A percentile compares a stretch with the other conserved stretches of the same genome.
phyloP scores from a whole-genome alignment of 1,140 invertebrate species.

The Zophobas morio region DNA sequence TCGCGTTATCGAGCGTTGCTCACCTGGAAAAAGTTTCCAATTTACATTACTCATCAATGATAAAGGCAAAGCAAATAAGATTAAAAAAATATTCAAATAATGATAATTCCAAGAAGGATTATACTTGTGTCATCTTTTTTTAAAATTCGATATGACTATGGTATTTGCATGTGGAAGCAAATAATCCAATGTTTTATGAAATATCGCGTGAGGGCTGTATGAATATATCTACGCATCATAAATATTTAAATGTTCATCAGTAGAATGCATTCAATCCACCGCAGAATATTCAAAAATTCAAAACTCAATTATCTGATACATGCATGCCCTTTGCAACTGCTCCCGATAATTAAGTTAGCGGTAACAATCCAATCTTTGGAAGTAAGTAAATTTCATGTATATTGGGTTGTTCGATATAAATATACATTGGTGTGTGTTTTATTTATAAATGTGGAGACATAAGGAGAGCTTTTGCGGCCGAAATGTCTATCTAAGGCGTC shows the following conservation, averaged over 20 bases:
- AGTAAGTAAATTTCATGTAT: conserved; percentile 33
- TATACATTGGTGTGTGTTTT: conserved; percentile 54
- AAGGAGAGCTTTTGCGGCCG: conserved; percentile 61
- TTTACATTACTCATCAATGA: conserved; percentile 30
- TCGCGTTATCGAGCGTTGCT: conserved; percentile 61
- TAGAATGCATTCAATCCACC: conserved; percentile 51
- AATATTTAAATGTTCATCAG: conserved; percentile 55
- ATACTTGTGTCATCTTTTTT: conserved; percentile 1
- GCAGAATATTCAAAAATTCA: conserved; percentile 55
- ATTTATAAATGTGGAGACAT: conserved; percentile 63
- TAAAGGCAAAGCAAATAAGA: conserved; percentile 14
- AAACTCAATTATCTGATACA: conserved; percentile 49
- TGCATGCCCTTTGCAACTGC: conserved; percentile 32
- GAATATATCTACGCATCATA: conserved; percentile 50
- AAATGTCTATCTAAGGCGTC: conserved; percentile 64
- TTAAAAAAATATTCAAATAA: conserved; percentile 5
- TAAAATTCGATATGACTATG: conserved; percentile 5
- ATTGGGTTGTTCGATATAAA: conserved; percentile 28
- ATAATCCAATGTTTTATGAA: conserved; percentile 54
- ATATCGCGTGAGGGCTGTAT: conserved; percentile 52
- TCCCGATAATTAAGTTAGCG: neutral
- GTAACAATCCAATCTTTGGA: conserved; percentile 19
- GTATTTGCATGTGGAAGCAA: conserved; percentile 53
- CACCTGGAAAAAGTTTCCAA: conserved; percentile 60
- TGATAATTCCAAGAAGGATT: neutral